Evolutionary conservation across 2,888 invertebrate genomes (phyloP).

Genomic region (Idaea straminata): DNA sequence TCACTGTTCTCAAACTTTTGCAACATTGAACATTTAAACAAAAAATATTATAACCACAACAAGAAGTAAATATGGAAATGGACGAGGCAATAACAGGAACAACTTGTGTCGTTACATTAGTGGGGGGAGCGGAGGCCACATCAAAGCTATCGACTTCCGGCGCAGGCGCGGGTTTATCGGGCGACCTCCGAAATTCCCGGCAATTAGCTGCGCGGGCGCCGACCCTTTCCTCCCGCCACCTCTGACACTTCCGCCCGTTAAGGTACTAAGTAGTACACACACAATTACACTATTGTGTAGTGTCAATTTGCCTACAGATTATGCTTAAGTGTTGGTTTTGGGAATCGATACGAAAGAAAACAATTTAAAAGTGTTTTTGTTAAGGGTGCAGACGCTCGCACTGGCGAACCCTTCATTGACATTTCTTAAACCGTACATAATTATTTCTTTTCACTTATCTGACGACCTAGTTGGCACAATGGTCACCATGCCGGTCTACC

Average conservation of each 20-base stretch:
- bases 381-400: background rate
- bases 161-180: conserved; percentile 68
- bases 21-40: background rate
- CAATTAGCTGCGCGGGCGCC: conserved; percentile 63
- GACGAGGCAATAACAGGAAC: conserved; percentile 24
- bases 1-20: no score
- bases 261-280: conserved; percentile 7
- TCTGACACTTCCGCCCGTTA: conserved; percentile 40
- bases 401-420: no score
- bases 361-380: background rate
- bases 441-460: no score
- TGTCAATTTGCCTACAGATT: background rate
- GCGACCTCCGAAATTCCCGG: conserved; percentile 74
- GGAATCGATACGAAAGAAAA: background rate
- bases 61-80: conserved; percentile 17
- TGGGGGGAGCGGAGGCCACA: conserved; percentile 53
- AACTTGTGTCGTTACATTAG: conserved; percentile 22
- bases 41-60: background rate
- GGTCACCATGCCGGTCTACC: no score
- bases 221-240: conserved; percentile 55
- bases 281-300: background rate
- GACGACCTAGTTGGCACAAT: no score
- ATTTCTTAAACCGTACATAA: no score
- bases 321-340: conserved; percentile 5
- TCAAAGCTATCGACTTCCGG: conserved; percentile 78